phyloP scores from a whole-genome alignment of 2,888 invertebrate genomes.

The Drosophila mercatorum region DNA sequence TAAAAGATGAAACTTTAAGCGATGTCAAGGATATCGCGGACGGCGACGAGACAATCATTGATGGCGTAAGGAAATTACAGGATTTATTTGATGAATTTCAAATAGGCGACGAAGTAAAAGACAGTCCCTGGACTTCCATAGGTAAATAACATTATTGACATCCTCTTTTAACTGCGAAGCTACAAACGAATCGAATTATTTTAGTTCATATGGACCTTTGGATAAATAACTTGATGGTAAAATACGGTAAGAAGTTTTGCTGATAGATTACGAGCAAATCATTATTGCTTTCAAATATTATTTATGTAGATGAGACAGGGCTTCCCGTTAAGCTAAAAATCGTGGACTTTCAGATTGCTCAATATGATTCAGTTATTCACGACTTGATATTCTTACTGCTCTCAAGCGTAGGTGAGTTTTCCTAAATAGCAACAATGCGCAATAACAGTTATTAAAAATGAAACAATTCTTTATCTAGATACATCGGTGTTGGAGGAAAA shows the following conservation, averaged over 20 bases:
- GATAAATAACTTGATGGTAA: constrained; percentile 87
- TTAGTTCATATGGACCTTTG: constrained; percentile 86
- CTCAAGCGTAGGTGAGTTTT: constrained; percentile 84
- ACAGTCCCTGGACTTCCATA: constrained; percentile 86
- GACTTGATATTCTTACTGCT: constrained; percentile 87
- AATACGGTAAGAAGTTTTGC: constrained; percentile 79
- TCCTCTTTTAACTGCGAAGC: background rate
- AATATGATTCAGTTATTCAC: constrained; percentile 85
- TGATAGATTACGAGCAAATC: no score
- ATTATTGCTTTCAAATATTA: background rate
- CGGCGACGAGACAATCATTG: constrained; percentile 51
- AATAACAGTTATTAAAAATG: no score
- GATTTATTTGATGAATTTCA: constrained; percentile 59
- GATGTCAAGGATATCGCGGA: constrained; percentile 60
- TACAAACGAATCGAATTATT: background rate
- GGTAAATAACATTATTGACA: constrained; percentile 46
- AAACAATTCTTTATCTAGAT: constrained; percentile 43
- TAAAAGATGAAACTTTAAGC: constrained; percentile 55
- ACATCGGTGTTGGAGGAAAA: constrained; percentile 84
- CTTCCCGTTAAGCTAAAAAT: constrained; percentile 86
- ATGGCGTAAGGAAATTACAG: constrained; percentile 61
- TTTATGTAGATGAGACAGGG: constrained; percentile 65
- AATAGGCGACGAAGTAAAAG: constrained; percentile 47
- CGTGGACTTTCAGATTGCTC: constrained; percentile 87
- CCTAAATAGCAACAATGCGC: background rate